Percentiles rank a stretch among this genome's conserved stretches.
These are phyloP conservation scores for Trochalopteron elliotii DNA, from an alignment of 2,113 vertebrate genomes.

Conservation along the genomic window DNA sequence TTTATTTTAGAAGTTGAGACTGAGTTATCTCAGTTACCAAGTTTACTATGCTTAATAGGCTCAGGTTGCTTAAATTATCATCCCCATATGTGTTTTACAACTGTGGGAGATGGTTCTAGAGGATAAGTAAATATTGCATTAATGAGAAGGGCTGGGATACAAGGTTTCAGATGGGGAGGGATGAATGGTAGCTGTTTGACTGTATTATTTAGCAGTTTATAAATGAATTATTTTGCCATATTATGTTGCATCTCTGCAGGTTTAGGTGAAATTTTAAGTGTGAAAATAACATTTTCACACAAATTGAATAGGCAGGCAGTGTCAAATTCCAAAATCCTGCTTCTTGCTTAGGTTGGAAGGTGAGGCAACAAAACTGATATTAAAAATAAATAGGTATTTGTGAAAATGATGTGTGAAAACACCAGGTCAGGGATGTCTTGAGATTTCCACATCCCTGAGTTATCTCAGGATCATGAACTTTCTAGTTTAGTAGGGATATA, in stretches of 20 bases:
- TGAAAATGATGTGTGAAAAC: neutral
- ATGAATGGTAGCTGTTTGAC: neutral
- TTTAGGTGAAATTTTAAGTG: neutral
- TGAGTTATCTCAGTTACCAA: neutral
- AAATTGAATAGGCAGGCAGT: neutral
- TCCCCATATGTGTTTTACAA: neutral
- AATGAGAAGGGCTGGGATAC: neutral
- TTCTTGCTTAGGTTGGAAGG: neutral
- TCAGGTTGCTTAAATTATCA: neutral
- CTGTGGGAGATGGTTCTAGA: neutral
- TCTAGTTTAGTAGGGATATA: neutral
- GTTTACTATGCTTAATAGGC: neutral
- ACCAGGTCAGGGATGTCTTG: neutral
- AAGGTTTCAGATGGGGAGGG: neutral
- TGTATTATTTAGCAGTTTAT: neutral
- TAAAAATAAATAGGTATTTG: neutral
- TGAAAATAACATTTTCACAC: neutral
- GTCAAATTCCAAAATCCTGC: neutral
- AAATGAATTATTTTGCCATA: neutral
- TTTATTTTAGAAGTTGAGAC: neutral
- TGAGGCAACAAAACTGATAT: neutral
- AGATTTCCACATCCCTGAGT: neutral
- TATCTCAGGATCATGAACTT: neutral
- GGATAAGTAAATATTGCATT: neutral
- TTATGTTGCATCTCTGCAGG: neutral